Evolutionary conservation across 2,888 invertebrate genomes (phyloP), one percentile per base, ranked within the genome.

Genomic region (Colletes collaris): DNA sequence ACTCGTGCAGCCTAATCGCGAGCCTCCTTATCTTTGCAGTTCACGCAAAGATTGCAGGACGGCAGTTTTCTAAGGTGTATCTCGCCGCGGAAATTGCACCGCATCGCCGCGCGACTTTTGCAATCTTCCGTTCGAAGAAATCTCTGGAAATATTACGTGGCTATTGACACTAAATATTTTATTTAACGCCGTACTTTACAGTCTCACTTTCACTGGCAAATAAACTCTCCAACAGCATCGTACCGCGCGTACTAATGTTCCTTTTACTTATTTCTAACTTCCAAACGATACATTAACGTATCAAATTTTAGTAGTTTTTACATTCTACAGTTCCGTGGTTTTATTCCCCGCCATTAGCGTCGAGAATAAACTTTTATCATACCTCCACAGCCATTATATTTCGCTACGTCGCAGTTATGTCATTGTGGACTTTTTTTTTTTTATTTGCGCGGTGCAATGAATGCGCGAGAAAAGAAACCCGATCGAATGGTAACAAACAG

Each of bases 1-100:
- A 85, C 81, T 76, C 71, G 53, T 27, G 50, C 67, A 19, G 76
- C 85, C 85, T 85, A 82, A 85, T 85, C 82, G 73, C 46, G 52
- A n/a, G 11, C 35, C 65, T 55, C 52, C 85, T 82, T 84, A 82
- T 85, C 84, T 70, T 72, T 27, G 65, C n/a, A 55, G 55, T 72
- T 84, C 74, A 68, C 79, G 74, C 85, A 63, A 75, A 76, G 71
- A 69, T 64, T 62, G 35, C 56, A 27, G 50, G 40, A 52, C 44
- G 53, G 40, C 59, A 58, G 46, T 8, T 58, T 64, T 55, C 27
- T 66, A 52, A 64, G 66, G 50, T 40, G 63, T 40, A 67, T 71
- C 66, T 4, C 49, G 27, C 52, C 49, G n/a, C 55, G 62, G 72
- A 76, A 76, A 76, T 76, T 67, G 67, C 62, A 10, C 19, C 7